A percentile compares a stretch with the other conserved stretches of the same genome.
Evolutionary conservation across 2,888 invertebrate genomes (phyloP).

Genomic region (Iselma pallidipennis): DNA sequence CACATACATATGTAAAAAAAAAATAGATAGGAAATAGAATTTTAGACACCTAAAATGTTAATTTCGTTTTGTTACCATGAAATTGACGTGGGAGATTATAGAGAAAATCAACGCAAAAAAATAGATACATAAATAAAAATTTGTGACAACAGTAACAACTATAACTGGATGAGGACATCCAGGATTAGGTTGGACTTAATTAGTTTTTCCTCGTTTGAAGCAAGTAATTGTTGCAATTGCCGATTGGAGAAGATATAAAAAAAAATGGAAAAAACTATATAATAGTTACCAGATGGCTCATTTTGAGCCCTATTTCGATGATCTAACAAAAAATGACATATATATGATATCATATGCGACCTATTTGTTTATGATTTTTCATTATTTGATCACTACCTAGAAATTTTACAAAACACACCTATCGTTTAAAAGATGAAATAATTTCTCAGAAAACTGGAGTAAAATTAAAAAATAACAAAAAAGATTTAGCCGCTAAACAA

Average conservation of each 20-base stretch:
- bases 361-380: background rate
- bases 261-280: background rate
- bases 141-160: background rate
- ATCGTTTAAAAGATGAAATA: background rate
- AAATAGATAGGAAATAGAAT: background rate
- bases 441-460: background rate
- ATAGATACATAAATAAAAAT: too few species aligned
- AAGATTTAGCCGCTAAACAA: constrained; percentile 22
- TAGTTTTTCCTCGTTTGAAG: background rate
- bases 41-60: background rate
- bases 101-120: background rate
- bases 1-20: too few species aligned
- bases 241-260: background rate
- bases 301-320: too few species aligned
- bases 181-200: background rate
- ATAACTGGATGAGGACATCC: background rate
- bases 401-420: background rate
- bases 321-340: background rate
- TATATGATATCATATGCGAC: background rate
- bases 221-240: background rate
- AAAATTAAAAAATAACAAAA: background rate
- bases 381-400: too few species aligned
- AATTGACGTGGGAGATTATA: background rate
- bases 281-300: too few species aligned
- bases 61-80: background rate